Evolutionary conservation across 2,113 vertebrate genomes (phyloP), one percentile per base, ranked within the genome.

Genomic region (Oenanthe melanoleuca): DNA sequence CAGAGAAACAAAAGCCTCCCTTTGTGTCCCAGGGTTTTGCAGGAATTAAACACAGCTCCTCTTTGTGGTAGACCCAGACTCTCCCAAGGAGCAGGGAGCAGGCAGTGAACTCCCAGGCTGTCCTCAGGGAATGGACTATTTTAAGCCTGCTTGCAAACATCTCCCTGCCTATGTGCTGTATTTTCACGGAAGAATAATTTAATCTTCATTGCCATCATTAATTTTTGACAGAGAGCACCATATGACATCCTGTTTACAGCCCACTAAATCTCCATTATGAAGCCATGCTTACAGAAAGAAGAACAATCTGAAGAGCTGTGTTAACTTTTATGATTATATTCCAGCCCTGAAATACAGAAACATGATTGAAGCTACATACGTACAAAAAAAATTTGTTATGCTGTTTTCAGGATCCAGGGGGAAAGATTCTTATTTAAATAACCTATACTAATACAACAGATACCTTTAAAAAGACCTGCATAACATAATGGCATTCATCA

Each of bases 221-320:
- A 86, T 95, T 96, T 94, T 97, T 93, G 88, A 92, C 72, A 74
- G 75, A 91, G 69, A 80, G 69, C 91, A 94, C 69, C 88, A 92
- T 93, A 91, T 40, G 63, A 96, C 95, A 96, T 92, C 93, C 95
- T 94, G 90, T 96, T 97, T 97, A 97, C 88, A 96, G 91, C 69
- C 67, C 42, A 80, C 93, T 84, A 88, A 88, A 92, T 92, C 83
- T 95, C 84, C 79, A 63, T 94, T 87, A 89, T 31, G 72, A 95
- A 91, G 80, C 64, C 50, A 40, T 56, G 70, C 94, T 93, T 94
- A 82, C 75, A 91, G 82, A 80, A 82, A 92, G 78, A 88, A 96
- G 89, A 94, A 91, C 78, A 93, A 93, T 89, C 81, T 95, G 81
- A 96, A 97, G 93, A 95, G 95, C 86, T 6, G 2, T 63, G 72